Percentiles rank a stretch among this genome's conserved stretches.
phyloP scores from a whole-genome alignment of 2,113 vertebrate genomes.

The Rousettus leschenaultii region DNA sequence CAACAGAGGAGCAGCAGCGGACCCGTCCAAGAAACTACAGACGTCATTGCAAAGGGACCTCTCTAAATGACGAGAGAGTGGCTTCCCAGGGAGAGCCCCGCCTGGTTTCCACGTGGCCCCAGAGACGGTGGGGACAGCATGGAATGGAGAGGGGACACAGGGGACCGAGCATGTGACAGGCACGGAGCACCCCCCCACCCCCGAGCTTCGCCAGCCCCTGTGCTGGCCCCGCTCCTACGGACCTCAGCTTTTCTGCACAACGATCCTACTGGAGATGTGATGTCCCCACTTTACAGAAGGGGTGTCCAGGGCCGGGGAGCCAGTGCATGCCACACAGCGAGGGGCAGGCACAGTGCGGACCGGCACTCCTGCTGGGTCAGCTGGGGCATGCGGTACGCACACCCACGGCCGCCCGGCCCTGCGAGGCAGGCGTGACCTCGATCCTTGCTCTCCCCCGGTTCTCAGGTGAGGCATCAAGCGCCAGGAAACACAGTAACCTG shows the following conservation, averaged over 20 bases:
- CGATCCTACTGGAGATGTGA: not conserved
- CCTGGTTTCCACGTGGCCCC: not conserved
- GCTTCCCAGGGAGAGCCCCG: not conserved
- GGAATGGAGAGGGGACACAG: not conserved
- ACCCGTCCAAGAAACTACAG: not conserved
- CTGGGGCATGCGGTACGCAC: rapidly evolving
- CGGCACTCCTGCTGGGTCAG: rapidly evolving
- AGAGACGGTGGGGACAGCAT: not conserved
- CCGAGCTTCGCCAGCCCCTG: not conserved
- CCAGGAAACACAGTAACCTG: rapidly evolving
- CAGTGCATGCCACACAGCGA: not conserved
- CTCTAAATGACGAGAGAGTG: not conserved
- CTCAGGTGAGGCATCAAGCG: not conserved
- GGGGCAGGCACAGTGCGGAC: rapidly evolving
- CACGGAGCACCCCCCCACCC: not conserved
- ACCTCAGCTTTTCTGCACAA: not conserved
- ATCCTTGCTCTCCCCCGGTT: too few relatives aligned
- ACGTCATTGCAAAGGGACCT: not conserved
- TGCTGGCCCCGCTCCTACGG: not conserved
- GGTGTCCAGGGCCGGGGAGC: too few relatives aligned
- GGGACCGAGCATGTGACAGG: not conserved
- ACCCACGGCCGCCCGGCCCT: rapidly evolving
- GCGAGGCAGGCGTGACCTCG: not conserved
- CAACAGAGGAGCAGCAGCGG: not conserved
- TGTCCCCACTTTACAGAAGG: not conserved